Conservation (phyloP, 2,113 vertebrate genomes). For the Hydrochoerus hydrochaeris region DNA sequence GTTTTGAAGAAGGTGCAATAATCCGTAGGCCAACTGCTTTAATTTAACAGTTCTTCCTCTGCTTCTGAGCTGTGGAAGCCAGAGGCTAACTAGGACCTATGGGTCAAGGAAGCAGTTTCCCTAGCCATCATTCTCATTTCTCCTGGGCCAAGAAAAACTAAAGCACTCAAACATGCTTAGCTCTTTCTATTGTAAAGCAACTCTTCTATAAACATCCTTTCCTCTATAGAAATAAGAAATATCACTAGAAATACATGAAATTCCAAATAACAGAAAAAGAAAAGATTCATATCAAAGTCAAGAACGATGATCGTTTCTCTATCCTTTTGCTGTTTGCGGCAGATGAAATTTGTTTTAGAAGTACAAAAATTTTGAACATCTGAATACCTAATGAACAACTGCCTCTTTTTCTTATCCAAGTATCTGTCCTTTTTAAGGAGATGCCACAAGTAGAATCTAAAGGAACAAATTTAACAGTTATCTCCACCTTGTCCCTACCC, state of each 20-base stretch:
- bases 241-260: slow-evolving; percentile 4
- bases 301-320: not conserved
- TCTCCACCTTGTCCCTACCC: not conserved
- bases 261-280: not conserved
- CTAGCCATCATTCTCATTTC: not conserved
- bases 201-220: not conserved
- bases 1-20: not conserved
- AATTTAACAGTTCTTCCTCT: not conserved
- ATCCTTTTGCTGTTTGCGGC: not conserved
- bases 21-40: not conserved
- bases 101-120: not conserved
- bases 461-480: not conserved
- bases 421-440: not conserved
- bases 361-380: not conserved
- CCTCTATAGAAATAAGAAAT: slow-evolving; percentile 17
- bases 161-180: not conserved
- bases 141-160: not conserved
- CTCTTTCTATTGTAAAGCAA: not conserved
- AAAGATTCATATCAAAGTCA: not conserved
- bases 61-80: not conserved
- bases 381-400: not conserved
- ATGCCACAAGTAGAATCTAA: not conserved
- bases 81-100: not conserved
- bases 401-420: not conserved
- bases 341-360: not conserved